phyloP scores from a whole-genome alignment of 2,888 invertebrate genomes.

The Morpho achilles region DNA sequence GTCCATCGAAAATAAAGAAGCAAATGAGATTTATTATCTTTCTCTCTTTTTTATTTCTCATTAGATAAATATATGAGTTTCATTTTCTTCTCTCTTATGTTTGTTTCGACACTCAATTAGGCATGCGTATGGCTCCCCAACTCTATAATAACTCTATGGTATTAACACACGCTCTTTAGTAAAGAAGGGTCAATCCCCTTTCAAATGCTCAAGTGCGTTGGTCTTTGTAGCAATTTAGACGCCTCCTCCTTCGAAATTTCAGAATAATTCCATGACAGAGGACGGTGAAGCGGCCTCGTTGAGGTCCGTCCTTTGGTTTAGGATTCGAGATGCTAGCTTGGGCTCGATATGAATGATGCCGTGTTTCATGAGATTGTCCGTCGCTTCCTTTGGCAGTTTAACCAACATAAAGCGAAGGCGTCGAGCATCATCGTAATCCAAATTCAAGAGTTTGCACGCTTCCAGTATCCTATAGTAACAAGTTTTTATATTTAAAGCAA shows the following conservation, averaged over 20 bases:
- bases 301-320: constrained; percentile 67
- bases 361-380: constrained; percentile 27
- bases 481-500: constrained; percentile 1
- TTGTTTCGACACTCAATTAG: too few relatives aligned
- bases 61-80: too few relatives aligned
- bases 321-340: constrained; percentile 45
- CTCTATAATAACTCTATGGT: too few relatives aligned
- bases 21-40: too few relatives aligned
- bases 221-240: constrained; percentile 32
- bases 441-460: constrained; percentile 85
- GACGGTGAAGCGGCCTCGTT: constrained; percentile 44
- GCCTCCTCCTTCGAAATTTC: constrained; percentile 55
- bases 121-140: too few relatives aligned
- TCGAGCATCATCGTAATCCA: constrained; percentile 88
- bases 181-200: not conserved
- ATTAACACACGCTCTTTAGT: not conserved
- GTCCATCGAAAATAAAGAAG: too few relatives aligned
- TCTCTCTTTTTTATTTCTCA: too few relatives aligned
- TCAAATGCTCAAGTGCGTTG: constrained; percentile 4
- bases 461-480: constrained; percentile 82
- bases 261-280: constrained; percentile 66
- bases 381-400: constrained; percentile 35
- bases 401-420: constrained; percentile 83
- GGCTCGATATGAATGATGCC: constrained; percentile 39
- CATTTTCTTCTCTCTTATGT: too few relatives aligned